These are phyloP conservation scores for Artemia sp. DNA, from an alignment of 2,888 invertebrate species.

Conservation along the genomic window DNA sequence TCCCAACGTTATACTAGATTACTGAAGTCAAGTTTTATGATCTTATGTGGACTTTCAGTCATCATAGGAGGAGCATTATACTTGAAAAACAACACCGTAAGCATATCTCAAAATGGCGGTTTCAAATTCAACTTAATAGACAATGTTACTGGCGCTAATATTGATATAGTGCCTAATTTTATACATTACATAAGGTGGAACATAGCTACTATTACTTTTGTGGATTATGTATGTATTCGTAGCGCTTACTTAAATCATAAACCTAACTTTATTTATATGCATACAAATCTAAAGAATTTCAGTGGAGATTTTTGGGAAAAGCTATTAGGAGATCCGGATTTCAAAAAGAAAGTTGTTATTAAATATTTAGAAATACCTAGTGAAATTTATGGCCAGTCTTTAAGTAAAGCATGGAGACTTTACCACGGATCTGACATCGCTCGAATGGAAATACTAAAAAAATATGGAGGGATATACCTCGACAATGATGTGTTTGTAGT, in stretches of 20 bases:
- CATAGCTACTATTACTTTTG: constrained; percentile 17
- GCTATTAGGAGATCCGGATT: constrained; percentile 22
- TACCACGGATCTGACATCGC: constrained; percentile 33
- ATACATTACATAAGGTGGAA: constrained; percentile 30
- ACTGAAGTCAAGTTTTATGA: too few relatives aligned
- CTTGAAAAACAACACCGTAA: too few relatives aligned
- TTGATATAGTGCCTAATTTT: constrained; percentile 30
- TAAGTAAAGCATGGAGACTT: constrained; percentile 29
- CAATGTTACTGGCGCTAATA: constrained; percentile 27
- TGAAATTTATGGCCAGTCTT: constrained; percentile 32
- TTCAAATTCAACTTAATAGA: constrained; percentile 24
- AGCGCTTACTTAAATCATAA: constrained; percentile 15
- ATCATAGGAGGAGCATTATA: too few relatives aligned
- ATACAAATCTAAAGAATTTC: constrained; percentile 19
- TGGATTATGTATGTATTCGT: constrained; percentile 20
- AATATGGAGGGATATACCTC: constrained; percentile 31
- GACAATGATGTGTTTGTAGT: constrained; percentile 31
- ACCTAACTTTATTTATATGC: constrained; percentile 20
- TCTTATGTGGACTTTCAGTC: too few relatives aligned
- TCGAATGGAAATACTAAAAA: constrained; percentile 28
- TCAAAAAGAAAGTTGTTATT: constrained; percentile 12
- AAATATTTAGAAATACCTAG: constrained; percentile 27
- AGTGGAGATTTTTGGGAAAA: constrained; percentile 20
- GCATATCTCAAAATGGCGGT: too few relatives aligned
- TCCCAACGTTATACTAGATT: too few relatives aligned